These are phyloP conservation scores for Diarsia brunnea DNA, from an alignment of 2,888 invertebrate species.

Conservation along the genomic window DNA sequence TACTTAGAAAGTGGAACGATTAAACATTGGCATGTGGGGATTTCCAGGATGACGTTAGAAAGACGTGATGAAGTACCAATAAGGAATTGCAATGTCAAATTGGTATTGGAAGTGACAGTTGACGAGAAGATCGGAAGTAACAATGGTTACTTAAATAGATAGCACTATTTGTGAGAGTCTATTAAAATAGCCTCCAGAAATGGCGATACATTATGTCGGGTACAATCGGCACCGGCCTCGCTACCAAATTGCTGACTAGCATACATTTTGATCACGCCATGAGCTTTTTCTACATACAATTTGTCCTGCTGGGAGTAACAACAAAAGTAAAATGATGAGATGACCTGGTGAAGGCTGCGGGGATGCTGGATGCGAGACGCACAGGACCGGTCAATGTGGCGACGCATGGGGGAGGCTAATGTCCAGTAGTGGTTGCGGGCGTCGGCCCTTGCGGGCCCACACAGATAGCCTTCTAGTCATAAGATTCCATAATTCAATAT, in stretches of 20 bases:
- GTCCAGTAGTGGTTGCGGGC: too few species aligned
- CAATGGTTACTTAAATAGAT: background rate
- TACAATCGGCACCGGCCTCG: background rate
- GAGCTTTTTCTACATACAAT: background rate
- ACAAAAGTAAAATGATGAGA: background rate
- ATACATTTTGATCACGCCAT: background rate
- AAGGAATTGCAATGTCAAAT: conserved; percentile 48
- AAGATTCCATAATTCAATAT: background rate
- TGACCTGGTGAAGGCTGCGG: too few species aligned
- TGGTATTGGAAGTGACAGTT: conserved; percentile 52
- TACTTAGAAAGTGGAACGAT: conserved; percentile 53
- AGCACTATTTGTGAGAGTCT: background rate
- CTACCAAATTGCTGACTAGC: background rate
- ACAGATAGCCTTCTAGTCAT: too few species aligned
- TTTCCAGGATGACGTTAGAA: conserved; percentile 51
- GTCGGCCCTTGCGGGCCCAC: too few species aligned
- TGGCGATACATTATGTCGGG: background rate
- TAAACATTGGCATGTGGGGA: conserved; percentile 32
- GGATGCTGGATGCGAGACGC: too few species aligned
- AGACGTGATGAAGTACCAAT: conserved; percentile 32
- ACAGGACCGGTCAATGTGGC: too few species aligned
- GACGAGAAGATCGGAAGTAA: conserved; percentile 37
- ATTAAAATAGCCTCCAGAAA: background rate
- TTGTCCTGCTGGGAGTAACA: background rate
- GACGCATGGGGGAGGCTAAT: too few species aligned